Conservation (phyloP, 2,888 invertebrate genomes). For the Cosmorhoe ocellata region DNA sequence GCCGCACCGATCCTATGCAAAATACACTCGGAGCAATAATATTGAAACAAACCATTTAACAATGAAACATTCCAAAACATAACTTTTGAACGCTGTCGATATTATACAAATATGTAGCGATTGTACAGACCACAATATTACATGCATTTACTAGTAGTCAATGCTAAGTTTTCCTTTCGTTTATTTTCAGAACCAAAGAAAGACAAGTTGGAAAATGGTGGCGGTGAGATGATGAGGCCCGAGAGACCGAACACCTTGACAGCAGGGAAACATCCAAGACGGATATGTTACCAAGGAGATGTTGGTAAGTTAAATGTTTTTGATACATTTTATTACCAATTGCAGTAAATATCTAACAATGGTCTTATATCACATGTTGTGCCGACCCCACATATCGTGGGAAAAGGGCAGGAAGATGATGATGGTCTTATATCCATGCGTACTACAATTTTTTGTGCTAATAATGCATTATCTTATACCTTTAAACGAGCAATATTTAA, state of each 20-base stretch:
- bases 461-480: too few species aligned
- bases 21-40: slow-evolving; percentile 1
- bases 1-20: too few species aligned
- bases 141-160: too few species aligned
- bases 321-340: too few species aligned
- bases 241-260: slow-evolving; percentile 92
- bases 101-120: background rate
- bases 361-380: too few species aligned
- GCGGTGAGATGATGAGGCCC: slow-evolving; percentile 82
- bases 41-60: slow-evolving; percentile 2
- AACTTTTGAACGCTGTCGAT: background rate
- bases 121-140: too few species aligned
- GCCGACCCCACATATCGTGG: too few species aligned
- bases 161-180: slow-evolving; percentile 33
- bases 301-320: slow-evolving; percentile 67
- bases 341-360: too few species aligned
- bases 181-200: slow-evolving; percentile 93
- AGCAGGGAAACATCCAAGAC: slow-evolving; percentile 88
- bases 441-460: too few species aligned
- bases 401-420: too few species aligned
- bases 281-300: slow-evolving; percentile 91
- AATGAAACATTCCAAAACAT: slow-evolving; percentile 4
- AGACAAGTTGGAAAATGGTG: slow-evolving; percentile 92
- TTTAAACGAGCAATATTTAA: too few species aligned
- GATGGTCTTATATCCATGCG: too few species aligned